Evolutionary conservation across 2,888 invertebrate species (phyloP).

Genomic region (Hirtodrosophila alboralis): DNA sequence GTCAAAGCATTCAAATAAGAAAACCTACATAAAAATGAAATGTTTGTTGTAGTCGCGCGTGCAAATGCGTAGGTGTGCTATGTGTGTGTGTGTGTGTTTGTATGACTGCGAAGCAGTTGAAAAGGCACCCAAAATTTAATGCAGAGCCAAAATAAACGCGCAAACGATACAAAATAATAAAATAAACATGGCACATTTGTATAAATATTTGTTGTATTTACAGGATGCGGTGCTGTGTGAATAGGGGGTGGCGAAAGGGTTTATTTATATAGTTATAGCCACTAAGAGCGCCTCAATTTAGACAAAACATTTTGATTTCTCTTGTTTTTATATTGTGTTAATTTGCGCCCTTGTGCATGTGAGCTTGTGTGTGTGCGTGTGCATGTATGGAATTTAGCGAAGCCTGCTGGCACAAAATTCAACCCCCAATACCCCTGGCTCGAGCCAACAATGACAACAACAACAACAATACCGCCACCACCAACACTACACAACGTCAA

Average conservation of each 20-base stretch:
- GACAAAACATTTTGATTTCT: slow-evolving; percentile 19
- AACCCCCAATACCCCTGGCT: slow-evolving; percentile 52
- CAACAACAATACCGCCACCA: slow-evolving; percentile 34
- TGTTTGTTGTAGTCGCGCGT: slow-evolving; percentile 30
- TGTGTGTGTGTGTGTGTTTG: slow-evolving; percentile 17
- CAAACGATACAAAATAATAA: slow-evolving; percentile 44
- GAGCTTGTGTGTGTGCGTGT: slow-evolving; percentile 16
- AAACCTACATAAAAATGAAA: slow-evolving; percentile 7
- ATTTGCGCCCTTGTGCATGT: slow-evolving; percentile 43
- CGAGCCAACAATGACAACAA: slow-evolving; percentile 18
- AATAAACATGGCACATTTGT: slow-evolving; percentile 35
- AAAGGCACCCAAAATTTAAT: slow-evolving; percentile 37
- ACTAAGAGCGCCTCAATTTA: slow-evolving; percentile 36
- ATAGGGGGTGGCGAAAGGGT: not conserved
- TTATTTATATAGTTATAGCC: slow-evolving; percentile 41
- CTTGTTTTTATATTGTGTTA: slow-evolving; percentile 53
- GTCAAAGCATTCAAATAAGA: slow-evolving; percentile 9
- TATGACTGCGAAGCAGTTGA: slow-evolving; percentile 38
- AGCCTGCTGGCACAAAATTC: slow-evolving; percentile 53
- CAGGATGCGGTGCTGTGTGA: not conserved
- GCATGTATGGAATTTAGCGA: slow-evolving; percentile 42
- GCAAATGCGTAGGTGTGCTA: slow-evolving; percentile 7
- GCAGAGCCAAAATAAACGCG: slow-evolving; percentile 58
- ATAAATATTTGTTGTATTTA: not conserved
- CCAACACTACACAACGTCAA: slow-evolving; percentile 20